Conservation (phyloP, 2,797 vertebrate species). For the Leuciscus waleckii region DNA sequence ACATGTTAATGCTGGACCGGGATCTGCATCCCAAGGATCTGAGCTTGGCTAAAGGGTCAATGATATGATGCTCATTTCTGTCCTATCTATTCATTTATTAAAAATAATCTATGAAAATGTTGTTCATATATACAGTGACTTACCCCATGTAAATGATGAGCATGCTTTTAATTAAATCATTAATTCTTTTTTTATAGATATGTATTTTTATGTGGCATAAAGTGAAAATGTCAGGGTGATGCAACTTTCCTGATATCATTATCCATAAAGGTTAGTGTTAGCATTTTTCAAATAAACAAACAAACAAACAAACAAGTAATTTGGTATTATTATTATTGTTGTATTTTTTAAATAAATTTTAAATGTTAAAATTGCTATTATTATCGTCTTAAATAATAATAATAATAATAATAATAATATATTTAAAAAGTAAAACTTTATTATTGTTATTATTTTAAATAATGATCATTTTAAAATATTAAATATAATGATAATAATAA, state of each 20-base stretch:
- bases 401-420: no score
- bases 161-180: background rate
- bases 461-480: no score
- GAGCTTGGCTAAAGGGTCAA: background rate
- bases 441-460: no score
- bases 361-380: background rate
- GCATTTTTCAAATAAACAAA: no score
- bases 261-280: no score
- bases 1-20: constrained; percentile 53
- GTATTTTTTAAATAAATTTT: background rate
- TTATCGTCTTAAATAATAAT: no score
- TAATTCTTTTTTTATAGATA: accelerated
- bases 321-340: background rate
- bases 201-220: background rate
- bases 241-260: background rate
- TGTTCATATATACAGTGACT: background rate
- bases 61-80: background rate
- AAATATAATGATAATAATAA: no score
- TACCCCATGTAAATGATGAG: background rate
- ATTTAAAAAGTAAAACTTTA: no score
- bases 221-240: background rate
- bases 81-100: background rate
- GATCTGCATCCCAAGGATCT: background rate
- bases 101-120: background rate
- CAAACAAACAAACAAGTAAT: no score